A percentile compares a stretch with the other conserved stretches of the same genome.
Evolutionary conservation across 53 echinoderm and acorn worm species (phyloP).

Genomic region (Astropecten irregularis): DNA sequence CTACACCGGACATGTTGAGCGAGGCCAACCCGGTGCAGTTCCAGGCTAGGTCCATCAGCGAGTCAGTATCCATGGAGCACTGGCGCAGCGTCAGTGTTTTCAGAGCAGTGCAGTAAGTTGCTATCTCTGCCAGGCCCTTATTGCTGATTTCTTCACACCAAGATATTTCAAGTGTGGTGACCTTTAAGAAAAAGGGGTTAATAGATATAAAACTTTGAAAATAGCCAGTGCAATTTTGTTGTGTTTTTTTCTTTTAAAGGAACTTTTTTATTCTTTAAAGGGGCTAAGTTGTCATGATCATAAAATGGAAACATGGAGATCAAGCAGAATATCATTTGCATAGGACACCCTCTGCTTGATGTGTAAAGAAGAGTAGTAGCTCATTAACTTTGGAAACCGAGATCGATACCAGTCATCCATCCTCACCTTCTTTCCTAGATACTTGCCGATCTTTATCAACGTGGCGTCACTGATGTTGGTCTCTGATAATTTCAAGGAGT

Average conservation of each 20-base stretch:
- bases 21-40: conserved; percentile 72
- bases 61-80: conserved; percentile 36
- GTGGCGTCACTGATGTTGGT: conserved; percentile 66
- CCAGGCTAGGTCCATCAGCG: conserved; percentile 68
- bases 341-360: too few species aligned
- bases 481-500: conserved; percentile 57
- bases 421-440: conserved; percentile 71
- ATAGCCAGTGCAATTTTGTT: neutral
- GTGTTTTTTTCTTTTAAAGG: neutral
- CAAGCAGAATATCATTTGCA: too few species aligned
- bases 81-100: conserved; percentile 71
- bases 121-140: conserved; percentile 60
- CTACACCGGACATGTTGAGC: conserved; percentile 79
- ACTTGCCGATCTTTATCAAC: conserved; percentile 52
- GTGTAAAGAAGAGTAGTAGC: too few species aligned
- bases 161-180: conserved; percentile 71
- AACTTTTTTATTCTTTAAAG: neutral
- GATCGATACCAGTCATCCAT: too few species aligned
- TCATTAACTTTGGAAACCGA: too few species aligned
- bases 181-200: too few species aligned
- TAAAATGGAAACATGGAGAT: too few species aligned
- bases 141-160: conserved; percentile 95
- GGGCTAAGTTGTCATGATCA: too few species aligned
- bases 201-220: neutral
- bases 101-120: conserved; percentile 67